These are phyloP conservation scores for Artibeus lituratus DNA, from an alignment of 2,797 vertebrate species.

Conservation along the genomic window DNA sequence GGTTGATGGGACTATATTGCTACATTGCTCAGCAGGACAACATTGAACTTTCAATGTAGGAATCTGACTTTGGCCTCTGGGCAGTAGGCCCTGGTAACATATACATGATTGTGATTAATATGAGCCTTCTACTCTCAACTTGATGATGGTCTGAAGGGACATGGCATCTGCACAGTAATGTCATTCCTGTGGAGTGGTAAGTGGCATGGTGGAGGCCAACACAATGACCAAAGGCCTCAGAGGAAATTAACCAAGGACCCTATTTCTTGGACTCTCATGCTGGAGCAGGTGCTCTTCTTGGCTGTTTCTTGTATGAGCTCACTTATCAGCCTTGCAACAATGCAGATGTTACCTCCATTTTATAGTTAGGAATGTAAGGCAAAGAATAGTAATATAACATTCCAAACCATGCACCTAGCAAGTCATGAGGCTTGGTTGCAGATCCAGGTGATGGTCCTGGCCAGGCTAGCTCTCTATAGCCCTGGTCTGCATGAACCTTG, in stretches of 20 bases:
- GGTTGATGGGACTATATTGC: rapidly evolving
- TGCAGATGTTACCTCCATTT: neutral
- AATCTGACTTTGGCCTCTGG: too few relatives aligned
- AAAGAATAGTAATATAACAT: rapidly evolving
- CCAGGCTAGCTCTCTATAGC: rapidly evolving
- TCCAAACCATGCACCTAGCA: neutral
- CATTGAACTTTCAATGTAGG: rapidly evolving
- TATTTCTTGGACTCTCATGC: neutral
- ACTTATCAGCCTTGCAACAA: rapidly evolving
- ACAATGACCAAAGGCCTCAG: rapidly evolving
- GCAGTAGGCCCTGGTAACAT: rapidly evolving
- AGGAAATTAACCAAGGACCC: too few relatives aligned
- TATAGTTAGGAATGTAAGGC: rapidly evolving
- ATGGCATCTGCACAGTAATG: rapidly evolving
- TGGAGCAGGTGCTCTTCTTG: rapidly evolving
- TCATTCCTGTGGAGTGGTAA: rapidly evolving
- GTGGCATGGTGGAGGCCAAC: rapidly evolving
- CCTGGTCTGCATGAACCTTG: rapidly evolving
- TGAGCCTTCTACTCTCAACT: rapidly evolving
- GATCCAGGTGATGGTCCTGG: rapidly evolving
- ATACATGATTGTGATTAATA: rapidly evolving
- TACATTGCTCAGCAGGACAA: too few relatives aligned
- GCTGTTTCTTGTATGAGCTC: neutral
- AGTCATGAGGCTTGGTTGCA: rapidly evolving
- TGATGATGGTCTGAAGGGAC: neutral